phyloP scores from a whole-genome alignment of 2,113 vertebrate genomes.

The Siphamia tubifer region DNA sequence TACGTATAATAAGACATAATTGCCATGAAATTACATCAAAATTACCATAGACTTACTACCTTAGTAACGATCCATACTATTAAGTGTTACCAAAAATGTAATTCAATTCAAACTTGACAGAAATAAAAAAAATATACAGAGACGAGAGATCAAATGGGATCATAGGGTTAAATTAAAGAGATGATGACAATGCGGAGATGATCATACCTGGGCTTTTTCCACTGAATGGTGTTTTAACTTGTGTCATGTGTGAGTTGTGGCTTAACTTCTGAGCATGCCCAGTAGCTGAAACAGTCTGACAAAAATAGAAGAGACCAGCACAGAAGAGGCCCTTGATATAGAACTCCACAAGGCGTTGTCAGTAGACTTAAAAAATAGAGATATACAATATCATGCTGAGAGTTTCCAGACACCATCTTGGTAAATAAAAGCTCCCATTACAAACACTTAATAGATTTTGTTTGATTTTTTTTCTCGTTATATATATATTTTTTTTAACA shows the following conservation, averaged over 20 bases:
- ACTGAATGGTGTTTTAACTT: background rate
- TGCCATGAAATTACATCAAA: too few relatives aligned
- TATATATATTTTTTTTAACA: conserved; percentile 67
- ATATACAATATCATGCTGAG: conserved; percentile 71
- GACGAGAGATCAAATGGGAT: conserved; percentile 5
- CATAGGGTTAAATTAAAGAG: background rate
- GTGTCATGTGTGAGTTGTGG: background rate
- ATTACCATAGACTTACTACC: too few relatives aligned
- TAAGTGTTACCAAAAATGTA: too few relatives aligned
- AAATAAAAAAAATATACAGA: too few relatives aligned
- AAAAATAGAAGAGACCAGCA: conserved; percentile 53
- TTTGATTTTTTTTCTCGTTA: background rate
- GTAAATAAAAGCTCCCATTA: conserved; percentile 68
- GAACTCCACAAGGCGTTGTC: conserved; percentile 52
- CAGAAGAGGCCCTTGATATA: conserved; percentile 43
- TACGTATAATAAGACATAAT: too few relatives aligned
- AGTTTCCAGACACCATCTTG: conserved; percentile 55
- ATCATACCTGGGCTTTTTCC: background rate
- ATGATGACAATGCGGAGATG: background rate
- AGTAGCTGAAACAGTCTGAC: conserved; percentile 9
- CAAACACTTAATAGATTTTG: conserved; percentile 76
- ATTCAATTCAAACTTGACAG: too few relatives aligned
- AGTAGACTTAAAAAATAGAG: conserved; percentile 76
- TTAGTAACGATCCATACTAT: too few relatives aligned
- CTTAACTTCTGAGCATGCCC: conserved; percentile 21